phyloP scores from a whole-genome alignment of 1,140 invertebrate species.

The Homarus americanus region DNA sequence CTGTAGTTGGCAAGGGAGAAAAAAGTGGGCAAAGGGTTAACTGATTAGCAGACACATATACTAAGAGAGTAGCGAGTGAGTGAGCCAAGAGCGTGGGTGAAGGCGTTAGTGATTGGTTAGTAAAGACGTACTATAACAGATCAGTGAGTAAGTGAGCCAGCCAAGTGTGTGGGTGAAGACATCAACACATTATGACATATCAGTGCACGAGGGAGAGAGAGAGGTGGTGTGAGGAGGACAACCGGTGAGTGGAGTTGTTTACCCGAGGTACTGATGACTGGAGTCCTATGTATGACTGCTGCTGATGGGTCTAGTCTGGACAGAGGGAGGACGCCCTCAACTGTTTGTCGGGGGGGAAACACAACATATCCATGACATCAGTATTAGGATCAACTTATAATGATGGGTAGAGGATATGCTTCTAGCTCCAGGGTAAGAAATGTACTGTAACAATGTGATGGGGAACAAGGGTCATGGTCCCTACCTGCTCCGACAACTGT shows the following conservation, averaged over 20 bases:
- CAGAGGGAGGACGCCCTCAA: slow-evolving; percentile 46
- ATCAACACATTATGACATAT: not conserved
- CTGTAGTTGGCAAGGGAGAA: too few relatives aligned
- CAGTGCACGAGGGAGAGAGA: not conserved
- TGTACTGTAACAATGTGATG: not conserved
- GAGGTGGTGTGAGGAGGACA: not conserved
- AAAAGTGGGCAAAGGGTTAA: too few relatives aligned
- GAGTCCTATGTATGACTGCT: slow-evolving; percentile 29
- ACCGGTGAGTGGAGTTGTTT: not conserved
- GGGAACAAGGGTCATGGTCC: too few relatives aligned
- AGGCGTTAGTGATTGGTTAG: not conserved
- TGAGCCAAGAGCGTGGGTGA: not conserved
- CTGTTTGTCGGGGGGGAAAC: slow-evolving; percentile 41
- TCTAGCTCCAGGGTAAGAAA: not conserved
- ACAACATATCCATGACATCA: slow-evolving; percentile 31
- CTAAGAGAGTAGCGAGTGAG: not conserved
- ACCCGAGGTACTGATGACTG: slow-evolving; percentile 61
- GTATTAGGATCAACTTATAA: slow-evolving; percentile 1
- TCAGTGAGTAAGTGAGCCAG: not conserved
- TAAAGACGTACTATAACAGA: not conserved
- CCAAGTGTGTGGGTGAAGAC: too few relatives aligned
- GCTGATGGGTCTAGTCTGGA: slow-evolving; percentile 65
- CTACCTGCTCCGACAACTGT: too few relatives aligned
- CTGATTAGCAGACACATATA: too few relatives aligned
- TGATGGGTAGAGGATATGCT: not conserved